Conservation (phyloP, 23 tunicate species). For the Ciona savignyi region DNA sequence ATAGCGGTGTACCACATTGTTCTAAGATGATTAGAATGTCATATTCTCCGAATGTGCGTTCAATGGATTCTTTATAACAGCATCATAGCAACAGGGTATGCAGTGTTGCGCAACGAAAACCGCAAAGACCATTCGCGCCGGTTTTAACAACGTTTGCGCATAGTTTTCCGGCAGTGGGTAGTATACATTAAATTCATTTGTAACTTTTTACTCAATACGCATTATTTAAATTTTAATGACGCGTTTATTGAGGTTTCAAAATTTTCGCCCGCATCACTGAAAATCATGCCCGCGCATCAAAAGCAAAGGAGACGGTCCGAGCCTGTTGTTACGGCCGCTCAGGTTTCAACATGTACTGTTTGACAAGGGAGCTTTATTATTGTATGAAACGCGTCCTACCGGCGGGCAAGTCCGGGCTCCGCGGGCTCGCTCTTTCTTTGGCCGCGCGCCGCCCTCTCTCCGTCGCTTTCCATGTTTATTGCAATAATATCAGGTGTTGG, state of each 20-base stretch:
- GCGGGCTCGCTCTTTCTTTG: background rate
- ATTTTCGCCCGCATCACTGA: background rate
- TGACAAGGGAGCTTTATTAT: conserved; percentile 38
- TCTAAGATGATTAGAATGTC: background rate
- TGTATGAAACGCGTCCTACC: conserved; percentile 36
- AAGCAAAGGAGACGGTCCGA: too few relatives aligned
- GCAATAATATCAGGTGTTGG: conserved; percentile 7
- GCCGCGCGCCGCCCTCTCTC: too few relatives aligned
- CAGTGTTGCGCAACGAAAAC: background rate
- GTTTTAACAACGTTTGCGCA: too few relatives aligned
- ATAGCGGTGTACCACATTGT: background rate
- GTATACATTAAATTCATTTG: too few relatives aligned
- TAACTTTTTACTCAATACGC: background rate
- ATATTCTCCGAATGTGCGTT: background rate
- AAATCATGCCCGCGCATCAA: too few relatives aligned
- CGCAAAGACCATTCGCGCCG: too few relatives aligned
- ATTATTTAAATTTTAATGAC: background rate
- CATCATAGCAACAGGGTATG: background rate
- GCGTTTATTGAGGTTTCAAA: background rate
- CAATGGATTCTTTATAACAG: background rate
- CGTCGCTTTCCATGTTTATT: background rate
- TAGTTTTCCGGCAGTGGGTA: too few relatives aligned
- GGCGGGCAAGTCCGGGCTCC: conserved; percentile 34
- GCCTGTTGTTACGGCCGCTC: conserved; percentile 17
- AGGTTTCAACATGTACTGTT: conserved; percentile 45